A percentile compares a stretch with the other conserved stretches of the same genome.
Conservation (phyloP, 2,888 invertebrate genomes). For the Hololepta plana region DNA sequence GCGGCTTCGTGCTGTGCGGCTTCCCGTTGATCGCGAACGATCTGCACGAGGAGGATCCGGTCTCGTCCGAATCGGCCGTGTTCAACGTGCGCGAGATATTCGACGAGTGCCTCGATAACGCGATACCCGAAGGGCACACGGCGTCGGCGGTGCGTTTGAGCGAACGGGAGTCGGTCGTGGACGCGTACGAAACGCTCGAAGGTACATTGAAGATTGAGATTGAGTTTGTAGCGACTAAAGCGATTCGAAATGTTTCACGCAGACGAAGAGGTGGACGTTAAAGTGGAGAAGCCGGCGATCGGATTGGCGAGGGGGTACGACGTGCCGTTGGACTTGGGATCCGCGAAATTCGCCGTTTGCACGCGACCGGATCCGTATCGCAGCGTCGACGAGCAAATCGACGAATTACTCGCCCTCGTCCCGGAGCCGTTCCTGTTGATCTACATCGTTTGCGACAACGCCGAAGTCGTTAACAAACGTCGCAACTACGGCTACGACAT, state of each 20-base stretch:
- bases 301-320: too few relatives aligned
- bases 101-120: conserved; percentile 19
- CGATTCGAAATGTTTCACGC: too few relatives aligned
- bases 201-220: conserved; percentile 14
- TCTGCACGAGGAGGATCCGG: conserved; percentile 22
- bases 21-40: conserved; percentile 39
- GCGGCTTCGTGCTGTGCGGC: conserved; percentile 47
- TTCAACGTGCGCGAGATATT: conserved; percentile 24
- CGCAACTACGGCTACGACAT: conserved; percentile 20
- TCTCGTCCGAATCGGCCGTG: conserved; percentile 23
- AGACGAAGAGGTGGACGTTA: conserved; percentile 23
- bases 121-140: too few relatives aligned
- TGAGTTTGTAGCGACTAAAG: conserved; percentile 3
- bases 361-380: conserved; percentile 13
- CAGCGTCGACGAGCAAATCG: conserved; percentile 20
- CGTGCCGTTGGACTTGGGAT: conserved; percentile 14
- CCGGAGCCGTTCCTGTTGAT: conserved; percentile 29
- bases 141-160: too few relatives aligned
- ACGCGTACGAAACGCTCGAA: too few relatives aligned
- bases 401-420: conserved; percentile 20
- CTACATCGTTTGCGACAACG: conserved; percentile 34
- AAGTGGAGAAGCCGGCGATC: too few relatives aligned
- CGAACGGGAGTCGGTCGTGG: too few relatives aligned
- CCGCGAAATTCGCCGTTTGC: conserved; percentile 12
- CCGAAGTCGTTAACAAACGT: conserved; percentile 30